A percentile compares a stretch with the other conserved stretches of the same genome.
phyloP scores from a whole-genome alignment of 2,113 vertebrate species.

The Parus major region DNA sequence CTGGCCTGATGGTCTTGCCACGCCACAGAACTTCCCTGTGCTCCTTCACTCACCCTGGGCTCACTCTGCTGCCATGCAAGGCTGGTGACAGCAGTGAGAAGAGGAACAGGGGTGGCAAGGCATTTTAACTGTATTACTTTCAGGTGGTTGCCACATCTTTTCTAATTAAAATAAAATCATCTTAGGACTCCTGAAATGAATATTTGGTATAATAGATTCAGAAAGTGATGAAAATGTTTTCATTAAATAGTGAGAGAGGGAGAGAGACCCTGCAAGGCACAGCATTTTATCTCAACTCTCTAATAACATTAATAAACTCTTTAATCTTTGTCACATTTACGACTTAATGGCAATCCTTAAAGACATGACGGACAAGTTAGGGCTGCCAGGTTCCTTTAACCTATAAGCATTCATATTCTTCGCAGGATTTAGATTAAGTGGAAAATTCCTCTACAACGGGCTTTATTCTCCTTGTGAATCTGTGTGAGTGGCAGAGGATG shows the following conservation, averaged over 20 bases:
- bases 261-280: conserved; percentile 78
- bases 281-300: conserved; percentile 76
- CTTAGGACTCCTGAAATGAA: conserved; percentile 72
- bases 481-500: rapidly evolving
- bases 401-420: conserved; percentile 24
- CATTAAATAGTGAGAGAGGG: conserved; percentile 70
- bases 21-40: not conserved
- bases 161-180: conserved; percentile 79
- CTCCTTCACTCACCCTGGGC: not conserved
- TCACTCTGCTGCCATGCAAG: rapidly evolving
- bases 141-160: conserved; percentile 65
- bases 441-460: not conserved
- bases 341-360: conserved; percentile 76
- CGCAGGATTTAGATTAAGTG: conserved; percentile 4
- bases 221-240: conserved; percentile 81
- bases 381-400: conserved; percentile 62
- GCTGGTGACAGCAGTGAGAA: rapidly evolving
- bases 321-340: conserved; percentile 79
- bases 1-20: rapidly evolving
- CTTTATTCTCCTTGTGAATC: not conserved
- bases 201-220: conserved; percentile 73
- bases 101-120: not conserved
- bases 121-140: conserved; percentile 60
- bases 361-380: conserved; percentile 69
- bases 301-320: conserved; percentile 82